Evolutionary conservation across 2,888 invertebrate species (phyloP).

Genomic region (Tipula helvola): DNA sequence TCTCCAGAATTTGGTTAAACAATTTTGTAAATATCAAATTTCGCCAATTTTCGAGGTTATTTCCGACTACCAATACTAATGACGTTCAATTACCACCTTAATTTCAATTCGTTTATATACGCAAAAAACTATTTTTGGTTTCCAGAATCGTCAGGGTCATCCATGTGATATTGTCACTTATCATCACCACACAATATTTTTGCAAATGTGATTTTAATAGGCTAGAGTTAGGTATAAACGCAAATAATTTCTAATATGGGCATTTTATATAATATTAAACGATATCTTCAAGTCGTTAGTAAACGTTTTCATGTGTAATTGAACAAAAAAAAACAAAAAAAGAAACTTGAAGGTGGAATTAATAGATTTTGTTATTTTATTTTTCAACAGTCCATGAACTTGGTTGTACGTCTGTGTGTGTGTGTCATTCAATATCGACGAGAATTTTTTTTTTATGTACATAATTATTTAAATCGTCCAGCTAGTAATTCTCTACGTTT

Average conservation of each 20-base stretch:
- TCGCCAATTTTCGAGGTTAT: too few species aligned
- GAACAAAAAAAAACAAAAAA: background rate
- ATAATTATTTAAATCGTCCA: background rate
- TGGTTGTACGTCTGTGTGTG: background rate
- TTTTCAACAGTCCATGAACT: background rate
- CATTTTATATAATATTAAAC: background rate
- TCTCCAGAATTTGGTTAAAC: too few species aligned
- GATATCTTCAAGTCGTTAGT: background rate
- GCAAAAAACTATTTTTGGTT: background rate
- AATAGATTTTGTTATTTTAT: background rate
- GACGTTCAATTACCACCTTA: too few species aligned
- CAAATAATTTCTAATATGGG: background rate
- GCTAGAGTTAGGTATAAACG: background rate
- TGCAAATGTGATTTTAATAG: background rate
- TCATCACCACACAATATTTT: background rate
- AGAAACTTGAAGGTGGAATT: background rate
- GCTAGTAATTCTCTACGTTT: background rate
- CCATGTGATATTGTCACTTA: background rate
- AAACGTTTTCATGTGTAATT: background rate
- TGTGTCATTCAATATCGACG: background rate
- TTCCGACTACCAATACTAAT: too few species aligned
- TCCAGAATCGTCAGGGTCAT: background rate
- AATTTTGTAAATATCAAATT: background rate
- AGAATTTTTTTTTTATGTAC: background rate
- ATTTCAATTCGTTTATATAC: too few species aligned